Conservation (phyloP, 1,140 invertebrate species). For the Grapholita molesta region DNA sequence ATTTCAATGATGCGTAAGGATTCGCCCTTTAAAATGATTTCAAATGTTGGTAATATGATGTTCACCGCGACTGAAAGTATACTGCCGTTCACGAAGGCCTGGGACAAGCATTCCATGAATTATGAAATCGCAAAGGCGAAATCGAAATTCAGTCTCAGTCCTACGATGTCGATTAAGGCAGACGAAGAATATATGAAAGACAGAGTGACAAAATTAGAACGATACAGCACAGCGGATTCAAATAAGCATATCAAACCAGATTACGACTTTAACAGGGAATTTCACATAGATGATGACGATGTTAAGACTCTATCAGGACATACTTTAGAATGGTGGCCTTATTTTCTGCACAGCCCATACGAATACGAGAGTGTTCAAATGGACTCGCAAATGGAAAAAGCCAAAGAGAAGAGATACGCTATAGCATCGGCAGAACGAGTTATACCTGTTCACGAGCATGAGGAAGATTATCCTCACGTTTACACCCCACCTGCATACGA, state of each 20-base stretch:
- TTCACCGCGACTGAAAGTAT: constrained; percentile 3
- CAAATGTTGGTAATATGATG: not conserved
- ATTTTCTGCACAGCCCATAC: constrained; percentile 45
- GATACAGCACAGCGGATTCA: constrained; percentile 29
- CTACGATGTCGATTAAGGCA: constrained; percentile 23
- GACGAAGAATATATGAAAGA: constrained; percentile 30
- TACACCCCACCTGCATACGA: not conserved
- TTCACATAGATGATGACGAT: constrained; percentile 50
- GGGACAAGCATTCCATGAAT: constrained; percentile 19
- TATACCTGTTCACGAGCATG: constrained; percentile 55
- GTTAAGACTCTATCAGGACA: constrained; percentile 44
- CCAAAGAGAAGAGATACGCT: constrained; percentile 54
- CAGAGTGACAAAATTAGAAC: constrained; percentile 23
- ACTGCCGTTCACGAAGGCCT: not conserved
- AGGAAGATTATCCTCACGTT: constrained; percentile 28
- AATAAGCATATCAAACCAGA: constrained; percentile 20
- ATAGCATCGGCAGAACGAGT: constrained; percentile 26
- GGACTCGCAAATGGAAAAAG: constrained; percentile 42
- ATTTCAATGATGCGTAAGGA: not conserved
- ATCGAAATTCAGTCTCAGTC: constrained; percentile 25
- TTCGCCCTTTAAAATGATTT: not conserved
- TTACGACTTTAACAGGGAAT: constrained; percentile 30
- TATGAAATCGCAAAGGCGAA: constrained; percentile 30
- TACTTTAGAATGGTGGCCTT: constrained; percentile 50
- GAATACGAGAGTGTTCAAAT: constrained; percentile 46